These are phyloP conservation scores for Chloroceryle aenea DNA, from an alignment of 2,113 vertebrate genomes.

Conservation along the genomic window DNA sequence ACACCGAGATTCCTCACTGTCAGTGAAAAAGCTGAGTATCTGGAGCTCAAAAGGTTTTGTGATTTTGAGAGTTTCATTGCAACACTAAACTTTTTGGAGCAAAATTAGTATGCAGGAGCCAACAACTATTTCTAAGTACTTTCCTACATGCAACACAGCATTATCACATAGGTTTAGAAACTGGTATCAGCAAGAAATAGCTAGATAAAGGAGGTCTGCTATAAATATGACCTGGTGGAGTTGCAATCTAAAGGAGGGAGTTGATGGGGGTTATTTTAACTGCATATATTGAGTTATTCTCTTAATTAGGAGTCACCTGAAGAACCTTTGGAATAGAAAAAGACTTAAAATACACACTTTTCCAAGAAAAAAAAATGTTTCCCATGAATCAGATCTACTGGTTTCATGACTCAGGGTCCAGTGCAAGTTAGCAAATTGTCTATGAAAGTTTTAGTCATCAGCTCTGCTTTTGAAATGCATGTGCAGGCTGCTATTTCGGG, in stretches of 20 bases:
- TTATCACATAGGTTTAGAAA: background rate
- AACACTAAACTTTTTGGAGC: background rate
- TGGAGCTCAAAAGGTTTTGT: background rate
- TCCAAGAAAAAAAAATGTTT: background rate
- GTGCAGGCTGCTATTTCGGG: slow-evolving; percentile 2
- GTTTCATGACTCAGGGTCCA: background rate
- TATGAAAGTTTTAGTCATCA: background rate
- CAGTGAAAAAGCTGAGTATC: background rate
- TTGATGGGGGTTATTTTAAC: no score
- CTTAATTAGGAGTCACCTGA: background rate
- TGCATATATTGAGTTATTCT: no score
- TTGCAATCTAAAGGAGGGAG: background rate
- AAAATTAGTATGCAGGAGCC: fast-evolving
- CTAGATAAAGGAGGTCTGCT: background rate
- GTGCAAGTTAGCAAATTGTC: background rate
- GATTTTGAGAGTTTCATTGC: background rate
- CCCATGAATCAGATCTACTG: background rate
- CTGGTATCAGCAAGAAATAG: background rate
- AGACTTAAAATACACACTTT: background rate
- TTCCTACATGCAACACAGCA: background rate
- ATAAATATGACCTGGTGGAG: background rate
- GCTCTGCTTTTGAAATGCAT: background rate
- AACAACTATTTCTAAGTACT: background rate
- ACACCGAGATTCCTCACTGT: fast-evolving
- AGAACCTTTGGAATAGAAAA: background rate